A percentile compares a stretch with the other conserved stretches of the same genome.
These are phyloP conservation scores for Platysternon megacephalum DNA, from an alignment of 2,113 vertebrate genomes.

Conservation along the genomic window DNA sequence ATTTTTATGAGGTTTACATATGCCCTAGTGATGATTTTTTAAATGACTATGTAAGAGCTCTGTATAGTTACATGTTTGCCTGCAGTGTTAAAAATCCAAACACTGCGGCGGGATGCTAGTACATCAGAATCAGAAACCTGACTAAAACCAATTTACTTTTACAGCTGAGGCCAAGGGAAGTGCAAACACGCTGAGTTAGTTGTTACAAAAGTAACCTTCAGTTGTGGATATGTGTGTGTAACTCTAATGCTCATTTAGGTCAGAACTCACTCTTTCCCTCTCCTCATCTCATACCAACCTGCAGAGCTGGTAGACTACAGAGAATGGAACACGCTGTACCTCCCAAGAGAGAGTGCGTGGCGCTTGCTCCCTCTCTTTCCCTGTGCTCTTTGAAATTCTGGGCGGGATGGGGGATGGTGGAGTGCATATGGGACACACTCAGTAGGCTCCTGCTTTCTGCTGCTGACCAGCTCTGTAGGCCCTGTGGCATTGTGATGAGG, in stretches of 20 bases:
- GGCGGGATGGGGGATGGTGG: not conserved
- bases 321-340: not conserved
- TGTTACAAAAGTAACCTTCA: not conserved
- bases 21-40: not conserved
- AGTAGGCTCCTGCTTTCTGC: not conserved
- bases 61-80: not conserved
- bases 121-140: not conserved
- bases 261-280: not conserved
- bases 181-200: not conserved
- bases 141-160: not conserved
- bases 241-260: not conserved
- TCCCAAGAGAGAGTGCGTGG: not conserved
- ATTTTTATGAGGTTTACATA: not conserved
- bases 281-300: not conserved
- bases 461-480: not conserved
- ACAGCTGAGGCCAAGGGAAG: not conserved
- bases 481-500: no score
- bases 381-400: not conserved
- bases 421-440: not conserved
- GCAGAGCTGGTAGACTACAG: not conserved
- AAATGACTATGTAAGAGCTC: not conserved
- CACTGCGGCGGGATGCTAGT: not conserved
- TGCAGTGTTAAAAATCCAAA: not conserved
- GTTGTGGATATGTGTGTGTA: not conserved
- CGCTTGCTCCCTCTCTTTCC: not conserved